Evolutionary conservation across 2,797 vertebrate genomes (phyloP).

Genomic region (Tympanoctomys barrerae): DNA sequence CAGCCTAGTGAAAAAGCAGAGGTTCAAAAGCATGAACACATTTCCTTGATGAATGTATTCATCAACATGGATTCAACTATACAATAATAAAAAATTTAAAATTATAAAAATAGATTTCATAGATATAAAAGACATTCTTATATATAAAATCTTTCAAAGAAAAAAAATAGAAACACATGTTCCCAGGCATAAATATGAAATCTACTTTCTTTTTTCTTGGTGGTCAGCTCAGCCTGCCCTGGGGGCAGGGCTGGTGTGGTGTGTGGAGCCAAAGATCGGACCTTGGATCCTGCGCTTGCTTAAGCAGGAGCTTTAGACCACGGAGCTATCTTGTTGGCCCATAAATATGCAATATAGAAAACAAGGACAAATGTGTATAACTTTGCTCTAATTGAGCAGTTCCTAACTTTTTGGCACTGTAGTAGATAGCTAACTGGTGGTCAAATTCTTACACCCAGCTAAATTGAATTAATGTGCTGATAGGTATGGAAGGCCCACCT

Average conservation of each 20-base stretch:
- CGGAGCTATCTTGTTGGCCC: too few relatives aligned
- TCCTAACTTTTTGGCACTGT: not conserved
- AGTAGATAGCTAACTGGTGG: too few relatives aligned
- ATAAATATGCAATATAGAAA: not conserved
- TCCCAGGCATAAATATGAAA: not conserved
- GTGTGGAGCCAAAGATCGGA: too few relatives aligned
- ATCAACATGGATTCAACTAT: not conserved
- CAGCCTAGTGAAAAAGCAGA: not conserved
- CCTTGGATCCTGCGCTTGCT: too few relatives aligned
- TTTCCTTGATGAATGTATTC: not conserved
- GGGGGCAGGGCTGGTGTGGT: too few relatives aligned
- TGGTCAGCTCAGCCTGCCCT: too few relatives aligned
- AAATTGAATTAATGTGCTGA: too few relatives aligned
- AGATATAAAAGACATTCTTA: not conserved
- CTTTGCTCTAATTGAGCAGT: not conserved
- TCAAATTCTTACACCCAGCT: too few relatives aligned
- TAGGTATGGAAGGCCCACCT: too few relatives aligned
- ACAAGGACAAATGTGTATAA: not conserved
- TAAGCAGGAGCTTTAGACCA: too few relatives aligned
- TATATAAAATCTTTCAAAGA: not conserved
- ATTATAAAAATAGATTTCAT: not conserved
- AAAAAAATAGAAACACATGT: not conserved
- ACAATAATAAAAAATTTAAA: not conserved
- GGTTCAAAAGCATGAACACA: not conserved
- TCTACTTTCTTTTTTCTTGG: not conserved